Percentiles rank a stretch among this genome's conserved stretches.
Evolutionary conservation across 2,797 vertebrate genomes (phyloP).

Genomic region (Percopsis omiscomaycus): DNA sequence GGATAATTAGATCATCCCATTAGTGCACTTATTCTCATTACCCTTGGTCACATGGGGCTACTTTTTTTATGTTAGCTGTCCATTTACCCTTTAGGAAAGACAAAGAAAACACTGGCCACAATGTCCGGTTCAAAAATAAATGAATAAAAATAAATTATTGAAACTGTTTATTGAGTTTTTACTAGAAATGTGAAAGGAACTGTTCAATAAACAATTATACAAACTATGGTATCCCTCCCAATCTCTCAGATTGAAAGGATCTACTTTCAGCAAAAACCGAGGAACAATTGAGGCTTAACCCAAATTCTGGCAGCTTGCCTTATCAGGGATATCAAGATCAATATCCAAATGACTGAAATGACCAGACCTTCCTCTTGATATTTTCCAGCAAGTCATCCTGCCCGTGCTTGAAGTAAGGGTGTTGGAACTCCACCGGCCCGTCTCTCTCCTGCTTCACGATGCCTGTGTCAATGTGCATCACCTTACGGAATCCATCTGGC

Average conservation of each 20-base stretch:
- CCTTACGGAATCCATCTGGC: slow-evolving; percentile 95
- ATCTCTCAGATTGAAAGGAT: too few species aligned
- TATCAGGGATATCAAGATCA: neutral
- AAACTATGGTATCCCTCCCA: too few species aligned
- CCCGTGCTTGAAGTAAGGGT: slow-evolving; percentile 92
- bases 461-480: slow-evolving; percentile 91
- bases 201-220: too few species aligned
- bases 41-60: neutral
- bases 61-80: neutral
- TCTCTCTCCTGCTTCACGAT: slow-evolving; percentile 91
- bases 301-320: too few species aligned
- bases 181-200: too few species aligned
- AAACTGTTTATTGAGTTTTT: too few species aligned
- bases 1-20: neutral
- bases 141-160: too few species aligned
- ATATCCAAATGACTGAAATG: neutral
- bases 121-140: too few species aligned
- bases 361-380: slow-evolving; percentile 93
- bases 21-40: neutral
- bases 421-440: slow-evolving; percentile 94
- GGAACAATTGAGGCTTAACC: too few species aligned
- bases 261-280: too few species aligned
- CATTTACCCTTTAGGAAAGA: neutral
- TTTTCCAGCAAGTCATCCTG: slow-evolving; percentile 92
- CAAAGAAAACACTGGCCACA: too few species aligned